phyloP scores from a whole-genome alignment of 2,113 vertebrate genomes.

The Nothocercus julius region DNA sequence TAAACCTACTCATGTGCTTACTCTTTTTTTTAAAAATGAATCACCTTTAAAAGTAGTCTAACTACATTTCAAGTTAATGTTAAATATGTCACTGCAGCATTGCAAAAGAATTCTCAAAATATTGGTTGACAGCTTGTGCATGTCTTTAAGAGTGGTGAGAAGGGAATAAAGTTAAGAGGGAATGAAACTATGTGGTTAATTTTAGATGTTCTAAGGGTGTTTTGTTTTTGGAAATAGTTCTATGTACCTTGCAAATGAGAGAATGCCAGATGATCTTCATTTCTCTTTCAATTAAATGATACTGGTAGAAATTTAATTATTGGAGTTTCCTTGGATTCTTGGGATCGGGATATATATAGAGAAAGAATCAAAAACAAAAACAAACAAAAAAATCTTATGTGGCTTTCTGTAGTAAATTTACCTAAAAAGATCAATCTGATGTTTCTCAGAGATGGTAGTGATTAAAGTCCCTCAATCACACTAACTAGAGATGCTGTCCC shows the following conservation, averaged over 20 bases:
- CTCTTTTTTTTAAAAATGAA: neutral
- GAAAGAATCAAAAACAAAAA: neutral
- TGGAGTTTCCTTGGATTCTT: neutral
- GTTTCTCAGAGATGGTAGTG: neutral
- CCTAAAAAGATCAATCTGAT: neutral
- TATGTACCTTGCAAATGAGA: neutral
- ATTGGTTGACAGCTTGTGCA: neutral
- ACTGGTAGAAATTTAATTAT: neutral
- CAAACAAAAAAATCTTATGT: no score
- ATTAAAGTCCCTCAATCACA: neutral
- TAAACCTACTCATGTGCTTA: neutral
- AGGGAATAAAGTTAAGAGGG: neutral
- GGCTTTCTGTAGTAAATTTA: neutral
- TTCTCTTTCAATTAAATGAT: neutral
- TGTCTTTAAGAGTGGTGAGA: neutral
- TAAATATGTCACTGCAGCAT: neutral
- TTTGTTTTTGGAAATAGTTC: neutral
- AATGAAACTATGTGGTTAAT: fast-evolving
- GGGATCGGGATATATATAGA: neutral
- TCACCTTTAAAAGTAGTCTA: neutral
- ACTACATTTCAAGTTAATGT: neutral
- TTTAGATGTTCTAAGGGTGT: neutral
- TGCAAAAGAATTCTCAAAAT: neutral
- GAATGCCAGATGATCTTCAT: neutral
- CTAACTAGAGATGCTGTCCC: neutral